Evolutionary conservation across 2,797 vertebrate genomes (phyloP), one percentile per base, ranked within the genome.

Genomic region (Epinephelus malabaricus): DNA sequence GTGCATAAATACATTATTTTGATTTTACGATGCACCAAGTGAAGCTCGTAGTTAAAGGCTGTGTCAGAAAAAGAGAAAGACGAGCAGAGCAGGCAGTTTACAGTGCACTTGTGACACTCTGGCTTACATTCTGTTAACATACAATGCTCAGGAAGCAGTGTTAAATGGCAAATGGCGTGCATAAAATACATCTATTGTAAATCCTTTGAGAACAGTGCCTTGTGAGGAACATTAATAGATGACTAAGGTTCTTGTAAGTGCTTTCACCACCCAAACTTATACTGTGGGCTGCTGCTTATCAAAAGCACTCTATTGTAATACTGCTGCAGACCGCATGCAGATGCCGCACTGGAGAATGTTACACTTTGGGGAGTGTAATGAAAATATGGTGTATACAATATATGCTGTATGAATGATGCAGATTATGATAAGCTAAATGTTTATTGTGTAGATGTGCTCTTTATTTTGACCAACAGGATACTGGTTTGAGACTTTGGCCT

Each of bases 211-310:
- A 79, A 50, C 19, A 21, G 25, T 17, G 19, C 69, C 68, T 79
- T 72, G 68, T 61, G 47, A 8, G 8, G 38, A 68, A 63, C 30
- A 82, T 77, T 74, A 68, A 63, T 58, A 58, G 21, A 68, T 54
- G 27, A 50, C 34, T 54, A 49, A 46, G 56, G 47, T 63, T 14
- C 65, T 14, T 76, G 18, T 58, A 51, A 75, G 73, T 73, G 79
- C 68, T 45, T 58, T 62, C 30, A 40, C 45, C 47, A 43, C 23
- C 21, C 63, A 53, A 61, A 56, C 18, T 8, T 56, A 21, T 34
- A 55, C 3, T 27, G 14, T 9, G 38, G 27, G 40, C 10, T 11
- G 30, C 53, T n/a, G 43, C 78, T 69, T 62, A 76, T 79, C 54
- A 85, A 54, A 72, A 46, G 21, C 17, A 45, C 40, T 67, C 14